Conservation (phyloP, 2,797 vertebrate species). For the Myotis daubentonii region DNA sequence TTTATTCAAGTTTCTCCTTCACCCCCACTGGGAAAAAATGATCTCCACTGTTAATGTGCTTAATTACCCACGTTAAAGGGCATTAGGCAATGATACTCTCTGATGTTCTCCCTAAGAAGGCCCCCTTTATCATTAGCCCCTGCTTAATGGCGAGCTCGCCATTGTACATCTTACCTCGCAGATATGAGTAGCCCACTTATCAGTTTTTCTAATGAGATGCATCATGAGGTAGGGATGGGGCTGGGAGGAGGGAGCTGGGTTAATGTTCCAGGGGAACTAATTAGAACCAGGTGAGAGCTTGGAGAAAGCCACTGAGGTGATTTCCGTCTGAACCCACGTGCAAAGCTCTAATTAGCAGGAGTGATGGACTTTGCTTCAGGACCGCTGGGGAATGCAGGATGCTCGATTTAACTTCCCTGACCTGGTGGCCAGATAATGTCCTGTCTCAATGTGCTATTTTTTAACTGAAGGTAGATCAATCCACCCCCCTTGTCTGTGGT, state of each 20-base stretch:
- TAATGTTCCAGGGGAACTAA: constrained; percentile 97
- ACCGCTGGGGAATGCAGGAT: constrained; percentile 85
- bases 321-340: constrained; percentile 92
- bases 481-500: neutral
- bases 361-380: constrained; percentile 94
- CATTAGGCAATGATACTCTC: constrained; percentile 79
- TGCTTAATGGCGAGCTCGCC: constrained; percentile 74
- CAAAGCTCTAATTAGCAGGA: constrained; percentile 96
- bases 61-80: constrained; percentile 83
- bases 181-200: constrained; percentile 90
- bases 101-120: constrained; percentile 77
- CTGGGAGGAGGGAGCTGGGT: constrained; percentile 87
- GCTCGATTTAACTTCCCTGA: constrained; percentile 87
- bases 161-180: constrained; percentile 81
- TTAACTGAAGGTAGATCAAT: constrained; percentile 45
- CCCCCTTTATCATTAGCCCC: constrained; percentile 80
- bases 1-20: constrained; percentile 66
- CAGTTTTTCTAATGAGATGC: constrained; percentile 94
- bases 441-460: constrained; percentile 61
- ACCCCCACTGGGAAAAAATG: constrained; percentile 73
- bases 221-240: constrained; percentile 86
- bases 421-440: constrained; percentile 80
- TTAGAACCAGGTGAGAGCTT: constrained; percentile 95
- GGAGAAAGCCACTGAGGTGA: constrained; percentile 91
- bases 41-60: constrained; percentile 80